These are phyloP conservation scores for Alloscopus bannaensis DNA, from an alignment of 2,888 invertebrate genomes.

Conservation along the genomic window DNA sequence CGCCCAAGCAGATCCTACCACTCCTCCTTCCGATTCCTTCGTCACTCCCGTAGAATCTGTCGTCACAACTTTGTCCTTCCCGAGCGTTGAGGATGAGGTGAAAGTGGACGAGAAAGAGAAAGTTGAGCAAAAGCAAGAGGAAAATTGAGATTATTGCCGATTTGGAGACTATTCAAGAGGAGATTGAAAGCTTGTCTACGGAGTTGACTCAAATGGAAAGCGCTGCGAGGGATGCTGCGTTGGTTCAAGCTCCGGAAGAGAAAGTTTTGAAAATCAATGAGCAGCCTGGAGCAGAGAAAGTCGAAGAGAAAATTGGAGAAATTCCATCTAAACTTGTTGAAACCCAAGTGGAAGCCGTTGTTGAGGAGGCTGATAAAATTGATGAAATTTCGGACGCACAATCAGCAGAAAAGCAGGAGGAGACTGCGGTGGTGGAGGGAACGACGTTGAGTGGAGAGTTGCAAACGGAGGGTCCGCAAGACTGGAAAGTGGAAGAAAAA, in stretches of 20 bases:
- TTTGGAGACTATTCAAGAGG: conserved; percentile 42
- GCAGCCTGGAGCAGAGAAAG: not conserved
- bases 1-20: not conserved
- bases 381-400: conserved; percentile 1
- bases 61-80: not conserved
- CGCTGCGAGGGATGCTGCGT: not conserved
- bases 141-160: conserved; percentile 28
- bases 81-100: not conserved
- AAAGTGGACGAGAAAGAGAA: not conserved
- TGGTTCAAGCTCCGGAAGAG: not conserved
- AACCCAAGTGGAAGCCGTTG: not conserved
- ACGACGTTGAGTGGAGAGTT: not conserved
- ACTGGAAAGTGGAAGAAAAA: not conserved
- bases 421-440: not conserved
- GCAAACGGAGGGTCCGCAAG: not conserved
- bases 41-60: conserved; percentile 23
- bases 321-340: not conserved
- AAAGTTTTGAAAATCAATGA: not conserved
- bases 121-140: conserved; percentile 2
- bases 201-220: conserved; percentile 42
- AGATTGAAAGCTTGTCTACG: conserved; percentile 39
- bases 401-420: not conserved
- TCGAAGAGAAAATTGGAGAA: not conserved
- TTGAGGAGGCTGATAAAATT: not conserved
- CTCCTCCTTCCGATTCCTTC: conserved; percentile 1